Evolutionary conservation across 2,888 invertebrate species (phyloP), one percentile per base, ranked within the genome.

Genomic region (Luperina testacea): DNA sequence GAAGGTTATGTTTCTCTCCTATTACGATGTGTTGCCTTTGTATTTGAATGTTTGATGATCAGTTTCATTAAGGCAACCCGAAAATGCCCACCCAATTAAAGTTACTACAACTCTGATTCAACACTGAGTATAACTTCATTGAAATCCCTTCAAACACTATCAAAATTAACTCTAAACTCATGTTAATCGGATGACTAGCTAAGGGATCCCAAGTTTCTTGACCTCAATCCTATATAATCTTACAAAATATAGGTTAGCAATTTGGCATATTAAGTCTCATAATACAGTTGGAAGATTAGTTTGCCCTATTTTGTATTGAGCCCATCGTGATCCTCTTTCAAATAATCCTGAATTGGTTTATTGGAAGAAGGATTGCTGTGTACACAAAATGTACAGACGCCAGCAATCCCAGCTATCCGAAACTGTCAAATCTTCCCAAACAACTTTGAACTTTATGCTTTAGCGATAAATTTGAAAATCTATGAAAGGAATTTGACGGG

Each of bases 121-220:
- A 82, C 51, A 17, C 32, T 38, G 9, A 17, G n/a, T 68, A 59
- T 24, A 78, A 83, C 84, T 71, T 61, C 51, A 77, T 71, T 70
- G 24, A 42, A 77, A 67, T 71, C 83, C 65, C 27, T 65, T 45
- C 45, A 53, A 80, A 70, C 59, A 70, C 78, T 83, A 81, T 83
- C 77, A 42, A 59, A 83, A 83, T 77, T 53, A 83, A 81, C 70
- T 77, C 6, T 20, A 45, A 70, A 67, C 24, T 27, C 20, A 45
- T 83, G 67, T 65, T 71, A 57, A 71, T 67, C 24, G 27, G 53
- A 53, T 71, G 65, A 77, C 24, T 48, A 51, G 38, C n/a, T 45
- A 67, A 67, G 45, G 45, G 70, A 32, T 65, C 24, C 24, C 0
- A 61, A 79, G 64, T 72, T 59, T 74, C 13, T 53, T 59, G 65